phyloP scores from a whole-genome alignment of 2,797 vertebrate species.

The Tamandua tetradactyla region DNA sequence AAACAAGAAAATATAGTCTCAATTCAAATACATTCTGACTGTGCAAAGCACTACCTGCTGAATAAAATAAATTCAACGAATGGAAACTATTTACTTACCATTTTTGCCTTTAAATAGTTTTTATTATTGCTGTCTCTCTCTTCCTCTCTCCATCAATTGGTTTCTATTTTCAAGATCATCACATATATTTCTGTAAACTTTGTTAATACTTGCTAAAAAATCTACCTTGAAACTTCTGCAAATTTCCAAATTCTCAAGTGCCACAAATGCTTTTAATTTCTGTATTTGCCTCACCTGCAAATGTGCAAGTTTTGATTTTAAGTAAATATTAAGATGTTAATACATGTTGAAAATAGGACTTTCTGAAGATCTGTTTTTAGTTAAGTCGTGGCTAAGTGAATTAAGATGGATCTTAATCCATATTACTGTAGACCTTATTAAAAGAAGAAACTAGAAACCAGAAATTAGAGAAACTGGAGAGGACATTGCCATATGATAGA shows the following conservation, averaged over 20 bases:
- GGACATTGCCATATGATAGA: no score
- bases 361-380: no score
- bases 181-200: neutral
- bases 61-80: slow-evolving; percentile 62
- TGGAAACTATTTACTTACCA: slow-evolving; percentile 48
- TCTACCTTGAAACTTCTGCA: neutral
- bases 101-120: neutral
- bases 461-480: no score
- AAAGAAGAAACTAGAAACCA: no score
- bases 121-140: neutral
- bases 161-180: neutral
- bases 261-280: neutral
- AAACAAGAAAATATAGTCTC: slow-evolving; percentile 69
- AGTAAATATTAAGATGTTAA: no score
- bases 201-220: neutral
- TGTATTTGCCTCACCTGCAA: neutral
- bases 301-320: no score
- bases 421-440: no score
- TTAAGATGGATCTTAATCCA: no score
- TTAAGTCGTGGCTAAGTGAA: no score
- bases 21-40: slow-evolving; percentile 71
- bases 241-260: neutral
- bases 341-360: no score
- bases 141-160: neutral
- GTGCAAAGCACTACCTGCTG: slow-evolving; percentile 68